Percentiles rank a stretch among this genome's conserved stretches.
Evolutionary conservation across 2,797 vertebrate species (phyloP).

Genomic region (Anas georgica): DNA sequence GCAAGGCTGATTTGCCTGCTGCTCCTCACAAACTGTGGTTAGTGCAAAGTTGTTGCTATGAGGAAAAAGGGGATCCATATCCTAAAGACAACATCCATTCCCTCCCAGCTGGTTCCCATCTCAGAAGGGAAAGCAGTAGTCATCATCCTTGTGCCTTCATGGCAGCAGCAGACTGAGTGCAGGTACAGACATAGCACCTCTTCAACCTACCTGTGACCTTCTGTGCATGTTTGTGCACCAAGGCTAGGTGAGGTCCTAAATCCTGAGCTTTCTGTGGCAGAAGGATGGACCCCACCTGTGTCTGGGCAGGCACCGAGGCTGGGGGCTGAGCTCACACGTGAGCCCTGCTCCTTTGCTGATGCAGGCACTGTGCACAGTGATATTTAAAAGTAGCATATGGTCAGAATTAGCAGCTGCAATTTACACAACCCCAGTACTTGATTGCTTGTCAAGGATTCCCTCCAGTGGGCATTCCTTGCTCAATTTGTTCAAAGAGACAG

Average conservation of each 20-base stretch:
- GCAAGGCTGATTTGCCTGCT: background rate
- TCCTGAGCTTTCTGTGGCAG: fast-evolving
- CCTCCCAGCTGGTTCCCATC: background rate
- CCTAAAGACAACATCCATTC: background rate
- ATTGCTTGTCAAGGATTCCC: background rate
- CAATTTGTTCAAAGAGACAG: background rate
- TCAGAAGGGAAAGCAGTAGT: background rate
- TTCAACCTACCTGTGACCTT: background rate
- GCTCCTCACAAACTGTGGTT: background rate
- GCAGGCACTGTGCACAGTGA: no score
- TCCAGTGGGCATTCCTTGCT: background rate
- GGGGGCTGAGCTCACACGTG: background rate
- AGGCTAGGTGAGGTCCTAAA: fast-evolving
- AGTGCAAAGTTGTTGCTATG: background rate
- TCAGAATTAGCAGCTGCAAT: background rate
- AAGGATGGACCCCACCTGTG: no score
- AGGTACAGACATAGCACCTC: fast-evolving
- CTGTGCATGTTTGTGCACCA: fast-evolving
- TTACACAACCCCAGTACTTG: background rate
- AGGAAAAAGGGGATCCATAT: no score
- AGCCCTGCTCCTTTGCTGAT: background rate
- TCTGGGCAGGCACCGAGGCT: no score
- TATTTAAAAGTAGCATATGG: background rate
- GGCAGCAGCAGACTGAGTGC: fast-evolving
- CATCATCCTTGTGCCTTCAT: background rate